These are phyloP conservation scores for Hepsetus odoe DNA, from an alignment of 2,113 vertebrate species.

Conservation along the genomic window DNA sequence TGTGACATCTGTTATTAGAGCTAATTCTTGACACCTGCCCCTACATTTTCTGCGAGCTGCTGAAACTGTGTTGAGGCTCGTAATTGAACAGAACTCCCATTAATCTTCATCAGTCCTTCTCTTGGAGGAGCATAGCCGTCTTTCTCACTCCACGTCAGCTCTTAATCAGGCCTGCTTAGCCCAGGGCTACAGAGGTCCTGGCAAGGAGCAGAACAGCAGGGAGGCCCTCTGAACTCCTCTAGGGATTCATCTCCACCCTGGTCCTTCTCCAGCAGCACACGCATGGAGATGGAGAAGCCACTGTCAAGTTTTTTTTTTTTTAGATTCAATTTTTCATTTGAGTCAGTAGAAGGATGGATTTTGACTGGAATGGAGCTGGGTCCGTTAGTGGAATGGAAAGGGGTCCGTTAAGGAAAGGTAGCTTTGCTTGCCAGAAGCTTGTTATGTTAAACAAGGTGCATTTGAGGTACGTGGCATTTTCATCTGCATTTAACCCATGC, in stretches of 20 bases:
- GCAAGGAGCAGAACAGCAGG: slow-evolving; percentile 41
- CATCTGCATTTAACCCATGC: no score
- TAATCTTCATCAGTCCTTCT: slow-evolving; percentile 68
- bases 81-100: slow-evolving; percentile 64
- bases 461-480: background rate
- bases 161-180: slow-evolving; percentile 70
- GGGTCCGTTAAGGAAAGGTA: background rate
- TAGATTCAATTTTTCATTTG: background rate
- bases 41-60: slow-evolving; percentile 44
- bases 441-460: background rate
- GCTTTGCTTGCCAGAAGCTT: background rate
- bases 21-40: slow-evolving; percentile 53
- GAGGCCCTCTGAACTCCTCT: background rate
- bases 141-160: slow-evolving; percentile 58
- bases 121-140: slow-evolving; percentile 62
- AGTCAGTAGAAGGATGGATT: background rate
- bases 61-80: slow-evolving; percentile 46
- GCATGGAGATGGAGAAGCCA: background rate
- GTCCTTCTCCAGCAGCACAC: background rate
- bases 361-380: background rate
- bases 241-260: slow-evolving; percentile 2
- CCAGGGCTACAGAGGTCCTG: slow-evolving; percentile 41
- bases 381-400: no score
- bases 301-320: background rate
- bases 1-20: slow-evolving; percentile 54